phyloP scores from a whole-genome alignment of 2,888 invertebrate genomes.

The Gymnosoma rotundatum region DNA sequence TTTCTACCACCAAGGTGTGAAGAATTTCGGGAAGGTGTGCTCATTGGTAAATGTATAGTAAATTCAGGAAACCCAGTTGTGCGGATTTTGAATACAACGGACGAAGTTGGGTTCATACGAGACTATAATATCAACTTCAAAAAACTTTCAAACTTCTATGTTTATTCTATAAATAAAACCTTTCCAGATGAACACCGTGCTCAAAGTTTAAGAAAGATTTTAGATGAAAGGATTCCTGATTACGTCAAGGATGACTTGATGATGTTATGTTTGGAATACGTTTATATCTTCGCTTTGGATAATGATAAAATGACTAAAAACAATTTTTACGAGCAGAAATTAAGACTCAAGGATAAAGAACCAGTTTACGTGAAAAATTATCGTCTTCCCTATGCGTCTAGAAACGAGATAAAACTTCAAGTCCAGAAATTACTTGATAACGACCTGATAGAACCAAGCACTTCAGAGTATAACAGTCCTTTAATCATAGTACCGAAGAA shows the following conservation, averaged over 20 bases:
- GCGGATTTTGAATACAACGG: neutral
- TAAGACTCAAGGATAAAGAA: neutral
- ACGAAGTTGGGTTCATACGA: neutral
- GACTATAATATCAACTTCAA: neutral
- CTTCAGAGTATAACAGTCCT: neutral
- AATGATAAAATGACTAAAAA: neutral
- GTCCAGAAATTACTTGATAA: neutral
- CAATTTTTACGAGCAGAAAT: neutral
- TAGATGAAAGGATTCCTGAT: neutral
- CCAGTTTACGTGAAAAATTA: no score
- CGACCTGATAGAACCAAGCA: neutral
- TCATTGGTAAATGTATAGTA: neutral
- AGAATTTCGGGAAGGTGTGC: neutral
- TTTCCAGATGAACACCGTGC: neutral
- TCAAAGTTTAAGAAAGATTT: neutral
- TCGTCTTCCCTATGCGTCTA: no score
- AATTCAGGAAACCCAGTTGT: neutral
- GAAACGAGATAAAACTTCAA: no score
- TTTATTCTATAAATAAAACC: neutral
- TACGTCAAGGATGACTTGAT: neutral
- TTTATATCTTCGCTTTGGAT: neutral
- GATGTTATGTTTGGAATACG: neutral
- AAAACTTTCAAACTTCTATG: neutral
- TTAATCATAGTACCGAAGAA: neutral
- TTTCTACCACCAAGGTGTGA: constrained; percentile 3